Evolutionary conservation across 2,888 invertebrate genomes (phyloP).

Genomic region (Parelbella ahira): DNA sequence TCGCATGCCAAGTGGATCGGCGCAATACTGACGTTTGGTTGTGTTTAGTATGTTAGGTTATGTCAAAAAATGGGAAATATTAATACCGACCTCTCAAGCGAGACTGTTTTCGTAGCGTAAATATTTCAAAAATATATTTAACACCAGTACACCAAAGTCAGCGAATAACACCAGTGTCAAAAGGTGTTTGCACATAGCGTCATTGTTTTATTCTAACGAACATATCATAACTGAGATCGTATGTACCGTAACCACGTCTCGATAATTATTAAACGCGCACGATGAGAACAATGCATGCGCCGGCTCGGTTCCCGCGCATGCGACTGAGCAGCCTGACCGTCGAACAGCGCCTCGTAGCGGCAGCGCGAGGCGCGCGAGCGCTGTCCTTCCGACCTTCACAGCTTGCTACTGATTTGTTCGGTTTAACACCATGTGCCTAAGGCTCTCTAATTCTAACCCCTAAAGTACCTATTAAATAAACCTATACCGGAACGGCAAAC

Average conservation of each 20-base stretch:
- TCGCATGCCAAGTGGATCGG: constrained; percentile 39
- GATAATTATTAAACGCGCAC: constrained; percentile 10
- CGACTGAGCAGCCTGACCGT: too few species aligned
- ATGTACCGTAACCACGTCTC: constrained; percentile 10
- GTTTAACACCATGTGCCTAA: too few species aligned
- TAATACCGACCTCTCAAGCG: constrained; percentile 41
- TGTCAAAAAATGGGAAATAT: constrained; percentile 33
- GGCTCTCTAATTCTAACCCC: too few species aligned
- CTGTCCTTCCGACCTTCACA: too few species aligned
- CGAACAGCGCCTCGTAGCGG: too few species aligned
- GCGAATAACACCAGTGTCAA: background rate
- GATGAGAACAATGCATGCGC: constrained; percentile 40
- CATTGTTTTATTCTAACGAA: too few species aligned
- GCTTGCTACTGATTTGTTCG: too few species aligned
- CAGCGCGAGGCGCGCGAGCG: too few species aligned
- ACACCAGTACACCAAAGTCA: background rate
- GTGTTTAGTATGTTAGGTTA: constrained; percentile 30
- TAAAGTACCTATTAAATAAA: too few species aligned
- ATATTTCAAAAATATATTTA: constrained; percentile 9
- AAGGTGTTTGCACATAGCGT: background rate
- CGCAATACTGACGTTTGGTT: constrained; percentile 29
- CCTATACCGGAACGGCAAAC: too few species aligned
- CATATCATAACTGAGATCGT: background rate
- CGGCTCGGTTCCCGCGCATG: constrained; percentile 45
- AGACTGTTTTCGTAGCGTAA: constrained; percentile 14